A percentile compares a stretch with the other conserved stretches of the same genome.
Conservation (phyloP, 2,888 invertebrate genomes). For the Salticus scenicus region DNA sequence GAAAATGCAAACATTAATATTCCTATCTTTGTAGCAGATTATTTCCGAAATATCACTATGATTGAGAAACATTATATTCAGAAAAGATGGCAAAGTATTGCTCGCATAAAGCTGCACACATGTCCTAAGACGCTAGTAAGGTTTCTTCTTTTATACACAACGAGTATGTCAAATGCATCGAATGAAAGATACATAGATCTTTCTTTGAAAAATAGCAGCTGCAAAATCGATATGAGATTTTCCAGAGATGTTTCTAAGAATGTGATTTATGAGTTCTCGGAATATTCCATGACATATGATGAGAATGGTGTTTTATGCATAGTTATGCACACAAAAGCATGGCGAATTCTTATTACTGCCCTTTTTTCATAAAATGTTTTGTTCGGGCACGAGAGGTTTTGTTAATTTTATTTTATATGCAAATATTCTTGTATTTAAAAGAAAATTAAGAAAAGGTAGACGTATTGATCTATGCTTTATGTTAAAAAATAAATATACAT, state of each 20-base stretch:
- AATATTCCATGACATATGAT: slow-evolving; percentile 12
- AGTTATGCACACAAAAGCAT: not conserved
- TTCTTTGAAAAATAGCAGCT: slow-evolving; percentile 8
- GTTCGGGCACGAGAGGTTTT: too few relatives aligned
- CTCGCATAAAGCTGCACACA: not conserved
- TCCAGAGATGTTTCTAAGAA: slow-evolving; percentile 13
- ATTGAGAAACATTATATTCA: too few relatives aligned
- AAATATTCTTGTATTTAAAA: too few relatives aligned
- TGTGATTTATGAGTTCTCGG: slow-evolving; percentile 6
- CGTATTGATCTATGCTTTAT: too few relatives aligned
- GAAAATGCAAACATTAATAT: too few relatives aligned
- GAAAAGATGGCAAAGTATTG: not conserved
- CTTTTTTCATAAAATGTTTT: too few relatives aligned
- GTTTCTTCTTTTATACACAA: not conserved
- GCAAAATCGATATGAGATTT: slow-evolving; percentile 16
- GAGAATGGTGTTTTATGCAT: not conserved
- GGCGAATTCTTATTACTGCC: too few relatives aligned
- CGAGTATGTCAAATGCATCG: slow-evolving; percentile 3
- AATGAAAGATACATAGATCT: slow-evolving; percentile 17
- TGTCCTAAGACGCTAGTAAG: not conserved
- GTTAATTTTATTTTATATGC: too few relatives aligned
- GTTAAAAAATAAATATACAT: too few relatives aligned
- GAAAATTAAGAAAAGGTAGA: too few relatives aligned
- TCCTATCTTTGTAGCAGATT: too few relatives aligned
- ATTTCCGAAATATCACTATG: too few relatives aligned